Evolutionary conservation across 2,113 vertebrate species (phyloP).

Genomic region (Plecturocebus donacophilus): DNA sequence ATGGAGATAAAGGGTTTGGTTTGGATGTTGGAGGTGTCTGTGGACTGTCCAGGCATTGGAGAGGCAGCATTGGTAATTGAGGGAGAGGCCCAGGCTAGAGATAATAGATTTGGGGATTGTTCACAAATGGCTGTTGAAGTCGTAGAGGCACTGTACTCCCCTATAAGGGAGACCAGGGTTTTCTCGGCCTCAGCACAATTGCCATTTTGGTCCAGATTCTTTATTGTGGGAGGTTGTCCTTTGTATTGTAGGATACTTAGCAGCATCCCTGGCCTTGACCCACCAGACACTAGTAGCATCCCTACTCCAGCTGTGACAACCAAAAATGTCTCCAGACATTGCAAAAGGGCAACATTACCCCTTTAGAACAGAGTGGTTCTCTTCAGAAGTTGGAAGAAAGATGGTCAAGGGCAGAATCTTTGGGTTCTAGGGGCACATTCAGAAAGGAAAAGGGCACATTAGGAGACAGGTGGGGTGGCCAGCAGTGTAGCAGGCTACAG

Average conservation of each 20-base stretch:
- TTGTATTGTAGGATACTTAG: background rate
- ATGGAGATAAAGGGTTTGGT: background rate
- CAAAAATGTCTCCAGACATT: background rate
- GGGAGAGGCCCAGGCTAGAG: background rate
- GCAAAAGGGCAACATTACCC: background rate
- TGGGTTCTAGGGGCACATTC: background rate
- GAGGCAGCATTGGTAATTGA: background rate
- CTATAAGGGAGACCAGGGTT: background rate
- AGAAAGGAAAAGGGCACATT: background rate
- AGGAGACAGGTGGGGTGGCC: background rate
- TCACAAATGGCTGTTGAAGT: background rate
- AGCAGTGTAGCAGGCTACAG: background rate
- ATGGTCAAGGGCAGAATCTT: background rate
- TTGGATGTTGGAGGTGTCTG: background rate
- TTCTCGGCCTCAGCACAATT: background rate
- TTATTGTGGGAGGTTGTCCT: background rate
- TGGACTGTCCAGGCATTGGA: background rate
- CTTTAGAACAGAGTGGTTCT: background rate
- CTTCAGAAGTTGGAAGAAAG: background rate
- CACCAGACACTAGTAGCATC: background rate
- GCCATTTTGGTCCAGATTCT: background rate
- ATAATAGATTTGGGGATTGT: background rate
- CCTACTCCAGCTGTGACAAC: background rate
- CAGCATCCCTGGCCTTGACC: background rate
- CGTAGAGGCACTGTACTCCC: background rate